phyloP scores from a whole-genome alignment of 92 coral and sea anemone species.

The Paramuricea clavata region DNA sequence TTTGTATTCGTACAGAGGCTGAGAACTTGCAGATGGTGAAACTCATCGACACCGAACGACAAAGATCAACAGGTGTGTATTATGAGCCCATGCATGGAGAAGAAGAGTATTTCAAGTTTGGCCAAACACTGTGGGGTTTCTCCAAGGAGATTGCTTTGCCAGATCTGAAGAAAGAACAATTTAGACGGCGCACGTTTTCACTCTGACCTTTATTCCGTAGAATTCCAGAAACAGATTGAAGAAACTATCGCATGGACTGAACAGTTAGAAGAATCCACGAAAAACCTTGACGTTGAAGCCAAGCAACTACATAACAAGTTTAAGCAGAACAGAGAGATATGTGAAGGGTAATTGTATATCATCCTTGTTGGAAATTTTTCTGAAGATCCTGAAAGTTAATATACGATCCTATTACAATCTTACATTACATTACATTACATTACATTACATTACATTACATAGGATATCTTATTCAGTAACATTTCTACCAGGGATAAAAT shows the following conservation, averaged over 20 bases:
- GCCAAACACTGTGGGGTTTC: no score
- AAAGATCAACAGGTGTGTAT: slow-evolving; percentile 75
- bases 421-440: no score
- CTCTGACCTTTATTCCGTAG: slow-evolving; percentile 64
- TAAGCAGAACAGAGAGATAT: slow-evolving; percentile 89
- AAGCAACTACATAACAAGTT: slow-evolving; percentile 88
- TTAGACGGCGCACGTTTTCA: no score
- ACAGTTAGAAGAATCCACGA: slow-evolving; percentile 79
- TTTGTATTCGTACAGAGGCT: slow-evolving; percentile 68
- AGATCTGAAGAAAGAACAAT: no score
- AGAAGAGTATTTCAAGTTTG: no score
- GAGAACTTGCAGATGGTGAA: slow-evolving; percentile 89
- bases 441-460: no score
- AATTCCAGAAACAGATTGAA: slow-evolving; percentile 77
- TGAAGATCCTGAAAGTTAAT: neutral
- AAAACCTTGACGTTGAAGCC: slow-evolving; percentile 83
- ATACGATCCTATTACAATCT: neutral
- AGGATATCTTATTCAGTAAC: no score
- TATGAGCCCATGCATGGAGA: no score
- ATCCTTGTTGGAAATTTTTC: neutral
- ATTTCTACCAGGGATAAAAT: no score
- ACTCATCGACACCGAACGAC: slow-evolving; percentile 85
- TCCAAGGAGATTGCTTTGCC: neutral
- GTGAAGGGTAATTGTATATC: slow-evolving; percentile 74
- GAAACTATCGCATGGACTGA: slow-evolving; percentile 67